These are phyloP conservation scores for Epinotia ramella DNA, from an alignment of 2,888 invertebrate genomes.

Conservation along the genomic window DNA sequence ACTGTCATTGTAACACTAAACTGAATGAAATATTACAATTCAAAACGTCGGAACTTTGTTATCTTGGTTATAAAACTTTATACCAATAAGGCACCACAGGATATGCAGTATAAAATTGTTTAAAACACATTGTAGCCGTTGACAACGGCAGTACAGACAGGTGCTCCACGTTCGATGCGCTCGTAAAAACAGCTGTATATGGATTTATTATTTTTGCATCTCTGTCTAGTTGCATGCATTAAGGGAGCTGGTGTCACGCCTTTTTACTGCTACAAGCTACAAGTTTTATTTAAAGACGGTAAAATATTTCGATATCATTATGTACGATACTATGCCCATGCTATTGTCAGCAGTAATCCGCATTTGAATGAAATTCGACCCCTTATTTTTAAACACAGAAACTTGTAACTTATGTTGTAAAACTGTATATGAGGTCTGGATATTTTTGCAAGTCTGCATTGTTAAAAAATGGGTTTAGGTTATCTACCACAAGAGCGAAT, in stretches of 20 bases:
- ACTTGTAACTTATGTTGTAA: not conserved
- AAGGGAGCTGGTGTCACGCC: conserved; percentile 24
- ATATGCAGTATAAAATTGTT: conserved; percentile 47
- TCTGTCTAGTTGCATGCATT: conserved; percentile 41
- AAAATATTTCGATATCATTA: not conserved
- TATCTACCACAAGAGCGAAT: not conserved
- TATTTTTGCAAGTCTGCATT: too few relatives aligned
- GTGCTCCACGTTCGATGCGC: conserved; percentile 68
- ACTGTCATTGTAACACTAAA: not conserved
- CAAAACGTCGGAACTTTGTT: conserved; percentile 1
- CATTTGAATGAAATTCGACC: not conserved
- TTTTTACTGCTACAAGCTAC: conserved; percentile 20
- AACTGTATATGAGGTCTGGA: too few relatives aligned
- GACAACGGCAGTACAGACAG: conserved; percentile 65
- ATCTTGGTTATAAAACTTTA: conserved; percentile 13
- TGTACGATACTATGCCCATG: too few relatives aligned
- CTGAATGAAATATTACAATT: not conserved
- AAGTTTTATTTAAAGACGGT: conserved; percentile 1
- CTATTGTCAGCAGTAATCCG: not conserved
- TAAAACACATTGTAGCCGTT: conserved; percentile 50
- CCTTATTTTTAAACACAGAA: not conserved
- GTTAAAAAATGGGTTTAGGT: too few relatives aligned
- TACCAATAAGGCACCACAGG: conserved; percentile 35
- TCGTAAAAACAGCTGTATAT: conserved; percentile 77
- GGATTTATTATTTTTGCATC: conserved; percentile 64